Evolutionary conservation across 2,888 invertebrate genomes (phyloP).

Genomic region (Drosophila prostipennis): DNA sequence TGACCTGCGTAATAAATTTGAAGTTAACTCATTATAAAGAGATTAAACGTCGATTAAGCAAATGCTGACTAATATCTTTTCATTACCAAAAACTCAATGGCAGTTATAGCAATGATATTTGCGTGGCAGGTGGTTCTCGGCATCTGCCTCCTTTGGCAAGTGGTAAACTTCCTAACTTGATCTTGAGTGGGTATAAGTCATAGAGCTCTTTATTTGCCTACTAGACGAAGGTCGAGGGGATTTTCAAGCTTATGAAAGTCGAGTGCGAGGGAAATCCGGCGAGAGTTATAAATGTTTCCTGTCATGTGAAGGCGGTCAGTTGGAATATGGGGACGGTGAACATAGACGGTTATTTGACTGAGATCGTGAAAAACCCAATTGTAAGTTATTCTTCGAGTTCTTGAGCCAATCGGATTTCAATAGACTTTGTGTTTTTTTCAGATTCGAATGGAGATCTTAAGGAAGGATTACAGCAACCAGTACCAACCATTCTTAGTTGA

Average conservation of each 20-base stretch:
- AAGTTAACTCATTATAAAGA: neutral
- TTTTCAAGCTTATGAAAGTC: slow-evolving; percentile 38
- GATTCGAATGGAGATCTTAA: slow-evolving; percentile 1
- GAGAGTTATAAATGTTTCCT: slow-evolving; percentile 15
- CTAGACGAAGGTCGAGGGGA: neutral
- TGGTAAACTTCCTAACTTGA: neutral
- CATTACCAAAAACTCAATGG: neutral
- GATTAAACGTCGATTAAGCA: neutral
- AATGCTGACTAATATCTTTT: neutral
- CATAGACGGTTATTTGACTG: slow-evolving; percentile 12
- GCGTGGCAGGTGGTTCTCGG: neutral
- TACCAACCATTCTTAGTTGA: slow-evolving; percentile 51
- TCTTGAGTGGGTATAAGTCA: neutral
- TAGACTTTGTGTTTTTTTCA: neutral
- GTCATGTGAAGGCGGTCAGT: slow-evolving; percentile 33
- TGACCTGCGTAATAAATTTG: neutral
- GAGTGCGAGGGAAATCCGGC: slow-evolving; percentile 23
- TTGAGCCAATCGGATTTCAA: neutral
- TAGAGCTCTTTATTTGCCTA: neutral
- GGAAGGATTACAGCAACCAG: slow-evolving; percentile 44
- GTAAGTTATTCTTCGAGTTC: neutral
- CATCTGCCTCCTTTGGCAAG: neutral
- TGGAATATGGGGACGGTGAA: slow-evolving; percentile 33
- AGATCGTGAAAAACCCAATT: slow-evolving; percentile 2
- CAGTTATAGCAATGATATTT: neutral